Evolutionary conservation across 2,888 invertebrate genomes (phyloP).

Genomic region (Podotricha telesiphe): DNA sequence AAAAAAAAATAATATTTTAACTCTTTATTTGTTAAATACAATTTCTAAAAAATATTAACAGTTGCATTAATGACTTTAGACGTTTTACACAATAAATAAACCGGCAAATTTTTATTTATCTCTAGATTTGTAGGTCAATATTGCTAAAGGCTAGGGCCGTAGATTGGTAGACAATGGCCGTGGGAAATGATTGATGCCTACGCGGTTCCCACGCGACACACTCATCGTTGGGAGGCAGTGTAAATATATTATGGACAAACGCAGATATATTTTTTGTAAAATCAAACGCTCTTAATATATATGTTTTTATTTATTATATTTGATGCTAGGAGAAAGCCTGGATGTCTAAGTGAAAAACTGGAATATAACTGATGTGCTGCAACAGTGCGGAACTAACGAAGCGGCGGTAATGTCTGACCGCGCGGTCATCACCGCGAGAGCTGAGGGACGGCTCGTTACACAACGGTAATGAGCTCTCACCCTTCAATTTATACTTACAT

Average conservation of each 20-base stretch:
- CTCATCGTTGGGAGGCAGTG: constrained; percentile 38
- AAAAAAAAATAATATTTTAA: no score
- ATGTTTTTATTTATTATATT: constrained; percentile 1
- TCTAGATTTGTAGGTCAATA: constrained; percentile 53
- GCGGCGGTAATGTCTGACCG: constrained; percentile 50
- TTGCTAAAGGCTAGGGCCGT: constrained; percentile 53
- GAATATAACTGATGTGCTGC: constrained; percentile 57
- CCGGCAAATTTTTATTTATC: not conserved
- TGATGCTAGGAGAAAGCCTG: constrained; percentile 22
- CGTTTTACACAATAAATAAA: not conserved
- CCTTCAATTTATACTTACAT: constrained; percentile 23
- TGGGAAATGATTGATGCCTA: constrained; percentile 57
- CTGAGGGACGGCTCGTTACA: constrained; percentile 56
- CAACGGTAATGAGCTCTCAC: constrained; percentile 48
- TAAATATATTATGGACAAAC: not conserved
- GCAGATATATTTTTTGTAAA: not conserved
- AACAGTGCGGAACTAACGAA: constrained; percentile 63
- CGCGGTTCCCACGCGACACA: constrained; percentile 57
- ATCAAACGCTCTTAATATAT: not conserved
- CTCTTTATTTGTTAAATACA: not conserved
- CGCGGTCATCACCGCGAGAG: constrained; percentile 48
- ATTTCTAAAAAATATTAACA: not conserved
- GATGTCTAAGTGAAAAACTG: constrained; percentile 49
- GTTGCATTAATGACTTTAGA: no score
- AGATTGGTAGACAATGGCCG: constrained; percentile 58